Evolutionary conservation across 2,113 vertebrate genomes (phyloP).

Genomic region (Enhydra lutris): DNA sequence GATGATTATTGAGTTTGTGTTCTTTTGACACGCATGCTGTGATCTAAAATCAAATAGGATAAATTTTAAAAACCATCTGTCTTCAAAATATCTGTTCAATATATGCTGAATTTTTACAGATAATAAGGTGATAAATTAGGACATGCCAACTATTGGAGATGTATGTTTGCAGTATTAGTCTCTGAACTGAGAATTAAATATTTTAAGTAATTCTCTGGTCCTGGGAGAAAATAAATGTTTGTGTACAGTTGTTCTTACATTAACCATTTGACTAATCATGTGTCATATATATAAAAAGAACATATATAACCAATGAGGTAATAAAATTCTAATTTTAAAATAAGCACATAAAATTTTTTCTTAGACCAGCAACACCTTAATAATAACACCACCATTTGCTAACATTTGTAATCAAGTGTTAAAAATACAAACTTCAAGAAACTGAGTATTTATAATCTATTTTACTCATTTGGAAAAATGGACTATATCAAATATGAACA

Average conservation of each 20-base stretch:
- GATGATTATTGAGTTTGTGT: not conserved
- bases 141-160: not conserved
- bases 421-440: not conserved
- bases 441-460: not conserved
- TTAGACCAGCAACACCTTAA: not conserved
- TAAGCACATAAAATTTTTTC: not conserved
- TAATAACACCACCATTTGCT: not conserved
- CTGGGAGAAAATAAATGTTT: not conserved
- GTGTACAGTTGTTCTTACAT: not conserved
- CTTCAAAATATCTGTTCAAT: not conserved
- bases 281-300: not conserved
- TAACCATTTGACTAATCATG: not conserved
- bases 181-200: not conserved
- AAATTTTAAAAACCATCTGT: not conserved
- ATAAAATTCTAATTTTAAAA: not conserved
- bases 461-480: not conserved
- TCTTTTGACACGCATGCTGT: not conserved
- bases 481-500: not conserved
- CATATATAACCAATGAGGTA: not conserved
- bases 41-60: not conserved
- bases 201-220: not conserved
- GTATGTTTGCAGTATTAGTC: not conserved
- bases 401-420: not conserved
- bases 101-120: not conserved
- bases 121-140: not conserved